These are phyloP conservation scores for Enteromius trimaculatus DNA, from an alignment of 2,797 vertebrate species.

Conservation along the genomic window DNA sequence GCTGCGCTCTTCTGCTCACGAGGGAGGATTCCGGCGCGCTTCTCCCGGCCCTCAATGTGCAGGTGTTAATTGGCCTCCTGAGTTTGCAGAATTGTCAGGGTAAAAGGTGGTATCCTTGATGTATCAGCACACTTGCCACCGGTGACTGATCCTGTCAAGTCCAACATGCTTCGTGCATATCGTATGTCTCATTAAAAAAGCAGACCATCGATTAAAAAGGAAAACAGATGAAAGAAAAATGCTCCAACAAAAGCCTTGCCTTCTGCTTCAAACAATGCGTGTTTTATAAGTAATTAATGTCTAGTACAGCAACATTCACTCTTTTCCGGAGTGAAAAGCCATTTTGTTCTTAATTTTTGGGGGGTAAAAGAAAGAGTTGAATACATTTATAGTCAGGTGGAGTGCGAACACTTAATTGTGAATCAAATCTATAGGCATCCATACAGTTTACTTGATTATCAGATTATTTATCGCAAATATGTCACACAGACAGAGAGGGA, in stretches of 20 bases:
- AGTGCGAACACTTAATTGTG: too few relatives aligned
- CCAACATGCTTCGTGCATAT: constrained; percentile 83
- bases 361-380: too few relatives aligned
- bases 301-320: constrained; percentile 40
- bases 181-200: constrained; percentile 86
- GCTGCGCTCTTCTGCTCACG: constrained; percentile 66
- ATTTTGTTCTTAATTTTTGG: background rate
- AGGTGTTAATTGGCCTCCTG: constrained; percentile 92
- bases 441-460: too few relatives aligned
- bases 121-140: constrained; percentile 89
- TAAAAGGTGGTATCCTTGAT: constrained; percentile 91
- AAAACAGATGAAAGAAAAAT: constrained; percentile 5
- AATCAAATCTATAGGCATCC: too few relatives aligned
- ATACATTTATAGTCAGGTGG: too few relatives aligned
- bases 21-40: constrained; percentile 83
- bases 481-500: too few relatives aligned
- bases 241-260: constrained; percentile 33
- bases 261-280: constrained; percentile 60
- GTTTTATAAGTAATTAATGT: constrained; percentile 68
- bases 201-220: constrained; percentile 64
- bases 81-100: constrained; percentile 86
- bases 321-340: constrained; percentile 31
- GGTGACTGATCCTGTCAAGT: constrained; percentile 85
- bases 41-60: constrained; percentile 82
- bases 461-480: too few relatives aligned